A percentile compares a stretch with the other conserved stretches of the same genome.
phyloP scores from a whole-genome alignment of 1,140 invertebrate genomes.

The Brachystomella parvula region DNA sequence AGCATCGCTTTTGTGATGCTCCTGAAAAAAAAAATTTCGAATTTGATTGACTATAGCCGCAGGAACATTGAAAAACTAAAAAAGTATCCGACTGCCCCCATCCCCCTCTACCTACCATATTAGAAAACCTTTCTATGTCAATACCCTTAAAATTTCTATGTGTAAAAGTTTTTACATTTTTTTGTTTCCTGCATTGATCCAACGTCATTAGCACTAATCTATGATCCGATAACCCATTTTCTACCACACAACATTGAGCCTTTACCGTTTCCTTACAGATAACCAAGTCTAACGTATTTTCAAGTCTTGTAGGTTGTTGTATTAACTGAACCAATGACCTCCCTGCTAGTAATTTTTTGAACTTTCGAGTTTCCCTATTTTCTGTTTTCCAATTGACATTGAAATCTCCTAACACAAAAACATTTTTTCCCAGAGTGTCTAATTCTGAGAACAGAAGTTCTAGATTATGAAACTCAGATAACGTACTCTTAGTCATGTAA shows the following conservation, averaged over 20 bases:
- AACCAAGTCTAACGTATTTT: not conserved
- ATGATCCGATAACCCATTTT: not conserved
- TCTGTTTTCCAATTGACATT: not conserved
- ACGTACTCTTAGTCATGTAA: not conserved
- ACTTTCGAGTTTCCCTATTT: too few relatives aligned
- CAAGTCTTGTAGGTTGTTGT: not conserved
- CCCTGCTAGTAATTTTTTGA: not conserved
- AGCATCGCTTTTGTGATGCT: too few relatives aligned
- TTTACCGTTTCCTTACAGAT: not conserved
- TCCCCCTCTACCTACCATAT: too few relatives aligned
- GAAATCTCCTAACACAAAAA: constrained; percentile 5
- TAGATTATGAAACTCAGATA: not conserved
- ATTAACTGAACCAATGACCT: not conserved
- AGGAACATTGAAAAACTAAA: too few relatives aligned
- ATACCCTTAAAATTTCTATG: constrained; percentile 1
- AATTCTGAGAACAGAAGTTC: not conserved
- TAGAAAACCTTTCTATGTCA: not conserved
- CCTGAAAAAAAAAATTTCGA: too few relatives aligned
- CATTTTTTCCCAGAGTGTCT: not conserved
- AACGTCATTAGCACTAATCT: not conserved
- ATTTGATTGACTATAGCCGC: too few relatives aligned
- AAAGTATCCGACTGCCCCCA: too few relatives aligned
- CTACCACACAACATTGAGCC: not conserved
- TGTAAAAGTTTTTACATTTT: not conserved
- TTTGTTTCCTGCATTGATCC: not conserved